Conservation (phyloP, 2,113 vertebrate species). For the Blennius ocellaris region DNA sequence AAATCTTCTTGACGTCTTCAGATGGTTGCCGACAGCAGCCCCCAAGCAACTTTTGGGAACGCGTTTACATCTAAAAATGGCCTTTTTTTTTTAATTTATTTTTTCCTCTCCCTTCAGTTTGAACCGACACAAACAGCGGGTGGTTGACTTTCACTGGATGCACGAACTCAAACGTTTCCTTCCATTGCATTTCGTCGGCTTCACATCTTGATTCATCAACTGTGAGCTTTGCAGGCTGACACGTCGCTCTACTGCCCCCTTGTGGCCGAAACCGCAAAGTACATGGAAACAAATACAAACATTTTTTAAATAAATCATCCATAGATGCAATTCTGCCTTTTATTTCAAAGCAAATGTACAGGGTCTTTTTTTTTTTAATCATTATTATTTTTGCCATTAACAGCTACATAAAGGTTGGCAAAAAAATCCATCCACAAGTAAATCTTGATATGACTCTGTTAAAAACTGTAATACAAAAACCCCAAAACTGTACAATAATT, state of each 20-base stretch:
- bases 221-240: not conserved
- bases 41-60: constrained; percentile 53
- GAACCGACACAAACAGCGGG: not conserved
- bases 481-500: constrained; percentile 84
- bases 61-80: constrained; percentile 26
- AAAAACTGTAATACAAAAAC: constrained; percentile 89
- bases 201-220: constrained; percentile 7
- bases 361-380: too few species aligned
- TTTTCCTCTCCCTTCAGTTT: not conserved
- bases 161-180: not conserved
- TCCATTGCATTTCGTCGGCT: not conserved
- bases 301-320: constrained; percentile 4
- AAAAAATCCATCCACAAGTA: constrained; percentile 77
- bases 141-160: not conserved
- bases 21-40: constrained; percentile 53
- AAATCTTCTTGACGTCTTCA: constrained; percentile 72
- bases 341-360: constrained; percentile 87
- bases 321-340: constrained; percentile 75
- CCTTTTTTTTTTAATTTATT: not conserved
- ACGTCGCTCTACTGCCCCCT: constrained; percentile 60
- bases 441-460: constrained; percentile 84
- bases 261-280: constrained; percentile 34
- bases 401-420: constrained; percentile 83
- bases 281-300: not conserved
- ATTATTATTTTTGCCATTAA: constrained; percentile 78